Evolutionary conservation across 2,888 invertebrate species (phyloP), one percentile per base, ranked within the genome.

Genomic region (Acanthosepion lycidas): DNA sequence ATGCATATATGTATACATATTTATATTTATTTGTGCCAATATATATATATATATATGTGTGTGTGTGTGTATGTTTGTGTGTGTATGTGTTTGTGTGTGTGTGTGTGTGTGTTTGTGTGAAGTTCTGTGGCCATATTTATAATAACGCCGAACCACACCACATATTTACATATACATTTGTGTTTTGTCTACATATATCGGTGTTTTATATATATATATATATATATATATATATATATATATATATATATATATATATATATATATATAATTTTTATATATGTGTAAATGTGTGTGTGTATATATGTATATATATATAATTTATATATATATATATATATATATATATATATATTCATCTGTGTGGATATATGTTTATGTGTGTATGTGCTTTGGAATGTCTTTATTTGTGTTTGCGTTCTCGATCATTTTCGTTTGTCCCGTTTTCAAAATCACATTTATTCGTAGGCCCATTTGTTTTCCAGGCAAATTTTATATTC

Each of bases 11-110:
- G 9, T 78, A 28, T 78, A 28, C 8, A 78, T n/a, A 2, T 64
- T 6, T 64, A 1, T 64, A 42, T 42, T 42, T 42, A 42, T 42
- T 42, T 42, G 42, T 42, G 8, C n/a, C 1, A 3, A 78, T n/a
- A 78, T n/a, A 78, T n/a, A n/a, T n/a, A 78, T 78, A 78, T 78
- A 78, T n/a, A n/a, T 78, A 78, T 78, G n/a, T 78, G 26, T 64
- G 26, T 64, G 26, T 64, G 20, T 64, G 26, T 3, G 42, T 42
- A 3, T 3, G 42, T 2, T 0, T 2, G 42, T 2, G 2, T 64
- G 26, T 64, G 26, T 64, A 26, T 64, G 26, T 64, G n/a, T n/a
- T n/a, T 2, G 42, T 42, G 42, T 2, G 42, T 2, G 42, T 3
- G 42, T 3, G 2, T 28, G 20, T 64, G 26, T 64, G 26, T 64